Conservation (phyloP, 1,140 invertebrate species). For the Achatina immaculata region DNA sequence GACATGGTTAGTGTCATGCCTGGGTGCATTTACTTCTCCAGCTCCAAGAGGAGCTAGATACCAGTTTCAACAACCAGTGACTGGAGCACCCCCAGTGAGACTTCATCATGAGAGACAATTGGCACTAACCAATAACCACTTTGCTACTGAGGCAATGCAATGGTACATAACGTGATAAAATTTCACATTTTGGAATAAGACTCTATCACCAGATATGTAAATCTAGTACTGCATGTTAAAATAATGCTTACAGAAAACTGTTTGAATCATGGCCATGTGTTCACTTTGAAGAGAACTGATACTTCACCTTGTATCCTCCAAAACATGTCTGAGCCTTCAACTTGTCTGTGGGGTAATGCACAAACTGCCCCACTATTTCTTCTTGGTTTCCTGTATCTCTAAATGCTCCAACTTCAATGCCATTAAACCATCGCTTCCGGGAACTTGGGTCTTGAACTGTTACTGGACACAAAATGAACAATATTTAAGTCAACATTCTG, state of each 20-base stretch:
- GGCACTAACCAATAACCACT: background rate
- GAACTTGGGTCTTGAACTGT: background rate
- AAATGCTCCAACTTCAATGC: background rate
- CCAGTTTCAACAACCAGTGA: too few relatives aligned
- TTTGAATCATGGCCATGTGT: background rate
- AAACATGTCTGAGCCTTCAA: background rate
- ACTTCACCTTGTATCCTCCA: background rate
- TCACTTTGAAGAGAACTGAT: background rate
- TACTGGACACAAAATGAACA: background rate
- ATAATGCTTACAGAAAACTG: background rate
- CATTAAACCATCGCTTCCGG: background rate
- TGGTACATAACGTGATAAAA: background rate
- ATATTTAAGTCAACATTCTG: background rate
- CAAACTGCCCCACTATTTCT: background rate
- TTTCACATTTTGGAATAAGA: background rate
- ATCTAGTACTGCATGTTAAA: background rate
- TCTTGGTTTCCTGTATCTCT: background rate
- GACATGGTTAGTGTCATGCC: too few relatives aligned
- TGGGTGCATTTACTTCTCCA: too few relatives aligned
- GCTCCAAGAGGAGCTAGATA: too few relatives aligned
- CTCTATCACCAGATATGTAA: background rate
- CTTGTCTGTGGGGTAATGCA: background rate
- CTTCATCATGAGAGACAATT: too few relatives aligned
- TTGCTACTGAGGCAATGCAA: background rate
- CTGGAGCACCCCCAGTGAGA: too few relatives aligned